These are phyloP conservation scores for Muscicapa adusta DNA, from an alignment of 2,113 vertebrate species.

Conservation along the genomic window DNA sequence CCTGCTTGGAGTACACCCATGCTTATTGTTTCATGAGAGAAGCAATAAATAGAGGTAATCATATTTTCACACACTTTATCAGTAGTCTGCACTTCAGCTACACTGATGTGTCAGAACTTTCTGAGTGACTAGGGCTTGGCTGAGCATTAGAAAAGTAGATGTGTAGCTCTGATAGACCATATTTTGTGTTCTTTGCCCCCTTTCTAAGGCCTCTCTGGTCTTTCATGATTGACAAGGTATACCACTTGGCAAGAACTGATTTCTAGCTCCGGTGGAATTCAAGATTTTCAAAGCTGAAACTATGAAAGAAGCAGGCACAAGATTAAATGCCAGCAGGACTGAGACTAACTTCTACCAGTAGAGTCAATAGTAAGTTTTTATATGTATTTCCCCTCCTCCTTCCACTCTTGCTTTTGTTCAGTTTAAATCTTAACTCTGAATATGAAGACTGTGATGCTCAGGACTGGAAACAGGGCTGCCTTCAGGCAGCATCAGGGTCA, in stretches of 20 bases:
- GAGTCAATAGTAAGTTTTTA: not conserved
- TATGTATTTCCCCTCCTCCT: not conserved
- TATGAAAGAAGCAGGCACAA: not conserved
- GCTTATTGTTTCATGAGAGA: not conserved
- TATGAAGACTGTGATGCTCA: not conserved
- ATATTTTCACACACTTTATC: not conserved
- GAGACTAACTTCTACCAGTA: not conserved
- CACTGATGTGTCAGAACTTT: rapidly evolving
- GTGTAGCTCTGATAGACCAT: not conserved
- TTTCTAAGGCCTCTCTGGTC: not conserved
- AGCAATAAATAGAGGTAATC: not conserved
- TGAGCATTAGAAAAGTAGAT: not conserved
- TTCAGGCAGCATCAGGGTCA: not conserved
- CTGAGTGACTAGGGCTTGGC: not conserved
- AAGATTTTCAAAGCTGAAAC: not conserved
- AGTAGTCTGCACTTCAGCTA: not conserved
- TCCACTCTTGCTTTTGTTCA: not conserved
- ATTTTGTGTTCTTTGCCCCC: not conserved
- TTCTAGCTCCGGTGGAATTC: not conserved
- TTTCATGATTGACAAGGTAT: not conserved
- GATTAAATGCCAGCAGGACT: not conserved
- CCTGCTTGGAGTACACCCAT: not conserved
- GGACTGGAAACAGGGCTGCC: not conserved
- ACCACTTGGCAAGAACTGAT: not conserved
- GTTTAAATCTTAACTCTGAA: not conserved